A percentile compares a stretch with the other conserved stretches of the same genome.
Conservation (phyloP, 2,888 invertebrate species). For the Pasiphila rectangulata region DNA sequence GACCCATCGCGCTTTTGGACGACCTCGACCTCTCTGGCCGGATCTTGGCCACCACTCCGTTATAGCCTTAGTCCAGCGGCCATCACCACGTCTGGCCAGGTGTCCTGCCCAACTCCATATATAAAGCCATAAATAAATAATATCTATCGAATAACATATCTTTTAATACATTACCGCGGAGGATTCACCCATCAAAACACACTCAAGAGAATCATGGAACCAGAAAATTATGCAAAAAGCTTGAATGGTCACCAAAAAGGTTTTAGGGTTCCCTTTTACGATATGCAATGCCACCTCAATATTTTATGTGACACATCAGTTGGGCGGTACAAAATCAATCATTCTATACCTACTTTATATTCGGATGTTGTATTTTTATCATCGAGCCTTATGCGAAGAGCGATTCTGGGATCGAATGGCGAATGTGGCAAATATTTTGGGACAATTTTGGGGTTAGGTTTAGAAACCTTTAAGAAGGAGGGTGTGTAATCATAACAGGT, state of each 20-base stretch:
- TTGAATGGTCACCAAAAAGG: slow-evolving; percentile 55
- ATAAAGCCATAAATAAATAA: no score
- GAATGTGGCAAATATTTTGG: slow-evolving; percentile 23
- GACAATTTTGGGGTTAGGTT: slow-evolving; percentile 23
- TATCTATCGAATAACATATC: no score
- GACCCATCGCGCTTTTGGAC: no score
- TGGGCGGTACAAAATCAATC: slow-evolving; percentile 48
- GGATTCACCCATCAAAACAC: slow-evolving; percentile 33
- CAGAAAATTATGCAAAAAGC: slow-evolving; percentile 71
- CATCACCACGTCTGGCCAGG: no score
- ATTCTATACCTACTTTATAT: slow-evolving; percentile 57
- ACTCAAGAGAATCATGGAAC: slow-evolving; percentile 60
- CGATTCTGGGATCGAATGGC: slow-evolving; percentile 41
- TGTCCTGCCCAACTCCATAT: no score
- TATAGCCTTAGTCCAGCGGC: no score
- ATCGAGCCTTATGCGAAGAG: slow-evolving; percentile 31
- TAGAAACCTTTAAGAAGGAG: no score
- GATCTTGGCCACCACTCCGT: no score
- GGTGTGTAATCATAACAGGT: no score
- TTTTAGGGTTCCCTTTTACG: slow-evolving; percentile 43
- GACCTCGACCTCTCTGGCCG: no score
- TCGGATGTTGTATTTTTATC: slow-evolving; percentile 52
- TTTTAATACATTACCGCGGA: slow-evolving; percentile 15
- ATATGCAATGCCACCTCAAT: slow-evolving; percentile 42
- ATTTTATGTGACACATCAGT: slow-evolving; percentile 48